phyloP scores from a whole-genome alignment of 2,113 vertebrate species.

The Sturnira hondurensis region DNA sequence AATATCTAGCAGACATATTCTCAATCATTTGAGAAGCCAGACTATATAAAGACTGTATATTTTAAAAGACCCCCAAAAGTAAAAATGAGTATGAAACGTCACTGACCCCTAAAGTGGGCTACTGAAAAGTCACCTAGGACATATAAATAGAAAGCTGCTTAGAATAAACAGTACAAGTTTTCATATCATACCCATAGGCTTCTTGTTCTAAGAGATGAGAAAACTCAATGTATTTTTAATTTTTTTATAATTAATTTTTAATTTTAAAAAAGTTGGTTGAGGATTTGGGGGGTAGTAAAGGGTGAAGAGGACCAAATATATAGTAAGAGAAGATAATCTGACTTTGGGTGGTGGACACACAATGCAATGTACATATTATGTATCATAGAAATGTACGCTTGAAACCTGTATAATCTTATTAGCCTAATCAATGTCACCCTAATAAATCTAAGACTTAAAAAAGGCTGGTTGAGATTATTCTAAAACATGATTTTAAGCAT shows the following conservation, averaged over 20 bases:
- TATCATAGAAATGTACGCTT: not conserved
- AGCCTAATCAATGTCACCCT: not conserved
- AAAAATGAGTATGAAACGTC: not conserved
- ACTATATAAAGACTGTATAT: not conserved
- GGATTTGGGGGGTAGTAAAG: not conserved
- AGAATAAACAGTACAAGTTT: constrained; percentile 2
- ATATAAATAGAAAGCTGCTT: not conserved
- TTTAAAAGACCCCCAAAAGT: not conserved
- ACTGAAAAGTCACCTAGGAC: not conserved
- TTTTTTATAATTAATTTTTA: not conserved
- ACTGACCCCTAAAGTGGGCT: not conserved
- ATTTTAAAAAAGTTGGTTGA: not conserved
- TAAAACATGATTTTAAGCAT: constrained; percentile 34
- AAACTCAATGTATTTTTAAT: not conserved
- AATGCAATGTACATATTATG: not conserved
- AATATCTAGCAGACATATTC: not conserved
- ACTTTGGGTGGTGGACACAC: not conserved
- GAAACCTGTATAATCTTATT: not conserved
- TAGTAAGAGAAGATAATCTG: not conserved
- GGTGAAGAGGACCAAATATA: not conserved
- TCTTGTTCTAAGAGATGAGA: constrained; percentile 24
- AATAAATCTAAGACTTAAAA: not conserved
- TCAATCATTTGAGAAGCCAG: constrained; percentile 7
- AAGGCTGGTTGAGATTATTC: not conserved
- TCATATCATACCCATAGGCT: not conserved